Percentiles rank a stretch among this genome's conserved stretches.
phyloP scores from a whole-genome alignment of 2,888 invertebrate genomes.

The Mythimna vitellina region DNA sequence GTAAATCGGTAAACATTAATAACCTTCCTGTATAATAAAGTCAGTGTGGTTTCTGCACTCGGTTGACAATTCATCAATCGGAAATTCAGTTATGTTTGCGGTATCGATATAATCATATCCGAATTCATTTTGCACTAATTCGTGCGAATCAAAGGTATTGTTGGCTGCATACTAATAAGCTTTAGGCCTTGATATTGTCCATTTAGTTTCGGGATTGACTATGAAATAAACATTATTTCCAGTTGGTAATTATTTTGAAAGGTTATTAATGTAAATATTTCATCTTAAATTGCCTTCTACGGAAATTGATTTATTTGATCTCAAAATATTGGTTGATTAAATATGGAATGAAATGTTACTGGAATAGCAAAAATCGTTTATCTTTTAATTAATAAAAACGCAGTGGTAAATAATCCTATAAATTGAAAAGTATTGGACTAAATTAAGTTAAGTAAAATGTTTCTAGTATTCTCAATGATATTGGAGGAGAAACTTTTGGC shows the following conservation, averaged over 20 bases:
- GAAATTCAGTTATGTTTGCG: slow-evolving; percentile 29
- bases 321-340: neutral
- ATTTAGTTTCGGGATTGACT: slow-evolving; percentile 2
- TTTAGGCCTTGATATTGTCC: slow-evolving; percentile 12
- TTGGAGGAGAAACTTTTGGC: no score
- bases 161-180: slow-evolving; percentile 26
- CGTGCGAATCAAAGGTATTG: slow-evolving; percentile 15
- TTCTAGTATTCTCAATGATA: no score
- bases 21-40: neutral
- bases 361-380: neutral
- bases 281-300: neutral
- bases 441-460: no score
- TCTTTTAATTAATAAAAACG: neutral
- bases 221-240: neutral
- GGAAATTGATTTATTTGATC: neutral
- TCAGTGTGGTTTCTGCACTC: neutral
- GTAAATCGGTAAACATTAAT: neutral
- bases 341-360: neutral
- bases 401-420: neutral
- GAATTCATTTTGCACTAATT: slow-evolving; percentile 34
- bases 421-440: neutral
- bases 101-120: slow-evolving; percentile 19
- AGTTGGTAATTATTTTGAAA: neutral
- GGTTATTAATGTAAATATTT: neutral
- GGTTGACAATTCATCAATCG: slow-evolving; percentile 13